phyloP scores from a whole-genome alignment of 1,140 invertebrate species.

The Drosophila arawakana region DNA sequence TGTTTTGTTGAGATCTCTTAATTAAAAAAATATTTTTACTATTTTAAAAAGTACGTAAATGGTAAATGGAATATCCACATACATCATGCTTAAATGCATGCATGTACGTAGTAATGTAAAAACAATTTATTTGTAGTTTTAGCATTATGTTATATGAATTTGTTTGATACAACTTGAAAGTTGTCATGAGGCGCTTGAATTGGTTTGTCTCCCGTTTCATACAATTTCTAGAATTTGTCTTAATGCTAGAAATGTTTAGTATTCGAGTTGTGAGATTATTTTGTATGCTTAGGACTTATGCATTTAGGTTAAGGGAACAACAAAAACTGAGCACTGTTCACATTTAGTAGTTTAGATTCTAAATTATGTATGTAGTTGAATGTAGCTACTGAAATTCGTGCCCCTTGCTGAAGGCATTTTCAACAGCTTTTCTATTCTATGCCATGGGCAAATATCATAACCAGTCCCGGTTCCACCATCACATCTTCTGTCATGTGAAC shows the following conservation, averaged over 20 bases:
- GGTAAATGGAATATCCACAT: slow-evolving; percentile 35
- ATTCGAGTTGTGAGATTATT: slow-evolving; percentile 20
- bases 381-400: slow-evolving; percentile 10
- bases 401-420: too few species aligned
- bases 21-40: slow-evolving; percentile 46
- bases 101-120: slow-evolving; percentile 3
- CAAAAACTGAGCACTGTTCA: slow-evolving; percentile 74
- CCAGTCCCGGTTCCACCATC: slow-evolving; percentile 97
- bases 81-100: slow-evolving; percentile 32
- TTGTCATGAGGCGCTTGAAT: slow-evolving; percentile 73
- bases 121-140: slow-evolving; percentile 35
- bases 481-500: slow-evolving; percentile 97
- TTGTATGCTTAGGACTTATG: slow-evolving; percentile 43
- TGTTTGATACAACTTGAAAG: slow-evolving; percentile 65
- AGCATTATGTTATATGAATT: slow-evolving; percentile 28
- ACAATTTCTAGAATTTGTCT: slow-evolving; percentile 45
- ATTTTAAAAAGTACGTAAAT: slow-evolving; percentile 35
- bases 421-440: slow-evolving; percentile 90
- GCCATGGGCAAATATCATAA: slow-evolving; percentile 99
- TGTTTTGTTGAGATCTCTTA: slow-evolving; percentile 67
- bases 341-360: slow-evolving; percentile 51
- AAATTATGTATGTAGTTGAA: slow-evolving; percentile 35
- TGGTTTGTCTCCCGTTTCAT: slow-evolving; percentile 28
- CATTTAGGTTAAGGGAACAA: slow-evolving; percentile 67
- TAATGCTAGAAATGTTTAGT: slow-evolving; percentile 47